Percentiles rank a stretch among this genome's conserved stretches.
Conservation (phyloP, 1,140 invertebrate species). For the Atta cephalotes region DNA sequence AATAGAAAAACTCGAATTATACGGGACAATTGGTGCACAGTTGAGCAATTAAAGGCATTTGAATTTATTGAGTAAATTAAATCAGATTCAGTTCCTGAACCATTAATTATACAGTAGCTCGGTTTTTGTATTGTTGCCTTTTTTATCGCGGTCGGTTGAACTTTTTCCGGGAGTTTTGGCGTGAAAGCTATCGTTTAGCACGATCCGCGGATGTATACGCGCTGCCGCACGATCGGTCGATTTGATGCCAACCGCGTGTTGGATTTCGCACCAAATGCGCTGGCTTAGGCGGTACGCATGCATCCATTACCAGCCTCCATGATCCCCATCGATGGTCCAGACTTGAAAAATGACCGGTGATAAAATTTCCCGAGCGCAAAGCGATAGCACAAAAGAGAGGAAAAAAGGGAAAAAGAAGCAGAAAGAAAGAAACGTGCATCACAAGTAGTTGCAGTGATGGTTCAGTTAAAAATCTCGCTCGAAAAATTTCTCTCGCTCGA, state of each 20-base stretch:
- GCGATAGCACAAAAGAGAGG: background rate
- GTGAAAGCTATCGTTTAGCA: slow-evolving; percentile 70
- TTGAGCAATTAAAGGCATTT: slow-evolving; percentile 50
- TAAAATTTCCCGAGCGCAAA: slow-evolving; percentile 51
- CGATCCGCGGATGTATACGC: slow-evolving; percentile 48
- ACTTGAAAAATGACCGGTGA: slow-evolving; percentile 49
- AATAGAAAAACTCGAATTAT: slow-evolving; percentile 57
- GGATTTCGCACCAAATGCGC: slow-evolving; percentile 71
- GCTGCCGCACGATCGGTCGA: slow-evolving; percentile 47
- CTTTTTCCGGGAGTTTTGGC: slow-evolving; percentile 48
- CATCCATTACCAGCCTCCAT: slow-evolving; percentile 45
- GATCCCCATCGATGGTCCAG: slow-evolving; percentile 47
- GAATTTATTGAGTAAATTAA: slow-evolving; percentile 42
- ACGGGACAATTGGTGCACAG: slow-evolving; percentile 34
- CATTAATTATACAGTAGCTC: slow-evolving; percentile 19
- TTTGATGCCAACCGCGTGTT: slow-evolving; percentile 66
- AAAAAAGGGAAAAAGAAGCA: background rate
- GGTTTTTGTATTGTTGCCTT: background rate
- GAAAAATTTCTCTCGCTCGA: background rate
- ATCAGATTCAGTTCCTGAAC: background rate
- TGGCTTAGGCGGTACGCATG: slow-evolving; percentile 43
- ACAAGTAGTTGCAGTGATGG: slow-evolving; percentile 19
- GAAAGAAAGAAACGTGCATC: background rate
- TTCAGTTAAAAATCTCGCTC: slow-evolving; percentile 25
- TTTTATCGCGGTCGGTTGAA: background rate